A percentile compares a stretch with the other conserved stretches of the same genome.
Evolutionary conservation across 2,888 invertebrate genomes (phyloP).

Genomic region (Myopa testacea): DNA sequence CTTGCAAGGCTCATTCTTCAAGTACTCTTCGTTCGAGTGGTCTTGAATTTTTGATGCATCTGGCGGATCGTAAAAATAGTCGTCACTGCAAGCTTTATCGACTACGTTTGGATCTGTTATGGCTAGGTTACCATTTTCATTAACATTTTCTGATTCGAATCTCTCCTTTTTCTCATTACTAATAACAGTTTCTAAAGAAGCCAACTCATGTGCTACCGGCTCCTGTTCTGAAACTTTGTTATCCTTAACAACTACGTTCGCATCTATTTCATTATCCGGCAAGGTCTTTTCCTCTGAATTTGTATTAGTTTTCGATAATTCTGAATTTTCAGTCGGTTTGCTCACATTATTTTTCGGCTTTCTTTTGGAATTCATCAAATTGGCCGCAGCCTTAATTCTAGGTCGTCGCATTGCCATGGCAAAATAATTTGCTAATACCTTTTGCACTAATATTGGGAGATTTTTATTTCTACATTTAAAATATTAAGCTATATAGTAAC

Average conservation of each 20-base stretch:
- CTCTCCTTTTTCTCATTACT: too few relatives aligned
- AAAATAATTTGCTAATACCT: background rate
- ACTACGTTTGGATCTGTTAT: background rate
- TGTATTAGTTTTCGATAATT: slow-evolving; percentile 22
- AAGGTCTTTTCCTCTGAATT: background rate
- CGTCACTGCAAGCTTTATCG: background rate
- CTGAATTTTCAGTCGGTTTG: background rate
- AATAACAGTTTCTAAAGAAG: too few relatives aligned
- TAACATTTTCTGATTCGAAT: too few relatives aligned
- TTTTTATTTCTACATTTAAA: slow-evolving; percentile 3
- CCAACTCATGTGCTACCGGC: too few relatives aligned
- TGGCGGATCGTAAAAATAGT: background rate
- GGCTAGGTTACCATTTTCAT: background rate
- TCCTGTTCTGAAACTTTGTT: too few relatives aligned
- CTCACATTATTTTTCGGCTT: slow-evolving; percentile 45
- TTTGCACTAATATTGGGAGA: background rate
- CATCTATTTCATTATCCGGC: background rate
- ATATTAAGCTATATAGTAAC: background rate
- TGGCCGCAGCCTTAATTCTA: slow-evolving; percentile 80
- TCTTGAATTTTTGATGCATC: background rate
- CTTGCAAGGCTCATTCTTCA: slow-evolving; percentile 36
- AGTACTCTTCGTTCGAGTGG: background rate
- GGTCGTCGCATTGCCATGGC: slow-evolving; percentile 76
- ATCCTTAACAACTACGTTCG: too few relatives aligned
- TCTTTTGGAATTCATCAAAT: slow-evolving; percentile 66